Percentiles rank a stretch among this genome's conserved stretches.
These are phyloP conservation scores for Himalopsyche anomala DNA, from an alignment of 2,888 invertebrate species.

Conservation along the genomic window DNA sequence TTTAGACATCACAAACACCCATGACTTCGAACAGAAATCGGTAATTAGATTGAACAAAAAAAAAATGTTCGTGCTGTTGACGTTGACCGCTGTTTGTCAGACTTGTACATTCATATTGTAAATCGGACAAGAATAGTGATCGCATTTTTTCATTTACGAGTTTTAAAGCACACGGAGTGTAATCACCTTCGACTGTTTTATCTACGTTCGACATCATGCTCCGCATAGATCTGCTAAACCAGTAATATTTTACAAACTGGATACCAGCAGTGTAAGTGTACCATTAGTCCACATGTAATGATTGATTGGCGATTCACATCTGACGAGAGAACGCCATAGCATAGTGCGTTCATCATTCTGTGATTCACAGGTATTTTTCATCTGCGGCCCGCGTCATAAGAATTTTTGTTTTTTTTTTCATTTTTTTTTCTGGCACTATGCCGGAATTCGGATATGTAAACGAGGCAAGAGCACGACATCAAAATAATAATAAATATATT, in stretches of 20 bases:
- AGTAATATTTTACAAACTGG: constrained; percentile 18
- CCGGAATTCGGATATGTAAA: neutral
- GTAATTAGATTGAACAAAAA: no score
- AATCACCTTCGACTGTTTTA: neutral
- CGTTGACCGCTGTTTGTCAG: no score
- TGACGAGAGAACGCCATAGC: neutral
- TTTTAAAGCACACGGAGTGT: no score
- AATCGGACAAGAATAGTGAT: no score
- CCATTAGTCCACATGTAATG: constrained; percentile 45
- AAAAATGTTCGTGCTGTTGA: no score
- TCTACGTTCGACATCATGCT: neutral
- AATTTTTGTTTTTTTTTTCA: neutral
- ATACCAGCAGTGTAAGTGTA: neutral
- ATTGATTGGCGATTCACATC: constrained; percentile 36
- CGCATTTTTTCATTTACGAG: no score
- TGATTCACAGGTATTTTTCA: constrained; percentile 10
- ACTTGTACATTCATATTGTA: no score
- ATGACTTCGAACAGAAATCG: no score
- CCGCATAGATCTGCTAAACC: neutral
- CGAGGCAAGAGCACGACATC: no score
- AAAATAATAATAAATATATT: no score
- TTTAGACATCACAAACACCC: no score
- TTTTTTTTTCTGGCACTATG: neutral
- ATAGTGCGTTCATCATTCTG: neutral
- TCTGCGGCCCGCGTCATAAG: constrained; percentile 9